phyloP scores from a whole-genome alignment of 2,797 vertebrate genomes.

The Atherinosoma microstoma region DNA sequence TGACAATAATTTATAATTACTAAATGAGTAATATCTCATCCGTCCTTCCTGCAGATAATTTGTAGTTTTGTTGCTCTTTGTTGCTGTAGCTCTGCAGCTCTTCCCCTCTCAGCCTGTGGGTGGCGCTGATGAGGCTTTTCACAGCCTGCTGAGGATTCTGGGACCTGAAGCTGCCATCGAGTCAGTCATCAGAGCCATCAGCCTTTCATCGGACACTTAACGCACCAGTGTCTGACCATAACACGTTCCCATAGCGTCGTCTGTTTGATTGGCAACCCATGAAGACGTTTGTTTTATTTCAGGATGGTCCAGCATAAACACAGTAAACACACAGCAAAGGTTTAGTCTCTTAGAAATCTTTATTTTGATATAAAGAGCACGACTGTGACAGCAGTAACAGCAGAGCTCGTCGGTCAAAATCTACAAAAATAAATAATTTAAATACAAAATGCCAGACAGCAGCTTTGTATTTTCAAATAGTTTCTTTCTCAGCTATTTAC shows the following conservation, averaged over 20 bases:
- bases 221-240: background rate
- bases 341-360: slow-evolving; percentile 79
- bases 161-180: slow-evolving; percentile 88
- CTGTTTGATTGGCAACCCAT: background rate
- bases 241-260: background rate
- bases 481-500: slow-evolving; percentile 70
- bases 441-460: slow-evolving; percentile 89
- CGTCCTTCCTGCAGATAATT: background rate
- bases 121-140: slow-evolving; percentile 75
- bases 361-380: slow-evolving; percentile 89
- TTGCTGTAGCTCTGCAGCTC: slow-evolving; percentile 56
- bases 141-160: slow-evolving; percentile 80
- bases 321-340: background rate
- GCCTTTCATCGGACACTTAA: slow-evolving; percentile 23
- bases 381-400: slow-evolving; percentile 74
- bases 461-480: slow-evolving; percentile 80
- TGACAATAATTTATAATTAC: too few species aligned
- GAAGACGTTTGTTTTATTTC: too few species aligned
- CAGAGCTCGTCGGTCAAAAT: slow-evolving; percentile 74
- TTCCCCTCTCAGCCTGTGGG: slow-evolving; percentile 49
- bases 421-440: slow-evolving; percentile 96
- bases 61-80: background rate
- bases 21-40: background rate
- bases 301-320: background rate
- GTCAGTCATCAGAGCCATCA: slow-evolving; percentile 78